phyloP scores from a whole-genome alignment of 2,797 vertebrate genomes.

The Clarias platycephalus region DNA sequence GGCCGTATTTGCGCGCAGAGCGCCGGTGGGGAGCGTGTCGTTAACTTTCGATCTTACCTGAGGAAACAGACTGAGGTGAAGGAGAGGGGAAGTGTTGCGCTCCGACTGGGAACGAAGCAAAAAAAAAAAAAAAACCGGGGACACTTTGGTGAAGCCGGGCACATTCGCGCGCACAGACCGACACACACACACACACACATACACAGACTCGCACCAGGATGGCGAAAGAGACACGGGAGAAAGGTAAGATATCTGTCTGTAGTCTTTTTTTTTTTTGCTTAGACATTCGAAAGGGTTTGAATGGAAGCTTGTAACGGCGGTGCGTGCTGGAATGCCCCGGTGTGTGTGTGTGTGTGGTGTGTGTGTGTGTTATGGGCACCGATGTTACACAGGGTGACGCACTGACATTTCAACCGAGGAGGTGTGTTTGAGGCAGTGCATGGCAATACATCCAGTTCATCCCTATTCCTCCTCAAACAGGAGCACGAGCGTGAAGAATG shows the following conservation, averaged over 20 bases:
- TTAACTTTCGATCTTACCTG: conserved; percentile 40
- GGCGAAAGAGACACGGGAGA: conserved; percentile 72
- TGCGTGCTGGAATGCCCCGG: conserved; percentile 16
- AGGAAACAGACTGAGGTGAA: neutral
- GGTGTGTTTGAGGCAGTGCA: neutral
- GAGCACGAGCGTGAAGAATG: neutral
- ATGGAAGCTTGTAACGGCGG: neutral
- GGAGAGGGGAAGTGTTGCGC: conserved; percentile 13
- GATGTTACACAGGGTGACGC: conserved; percentile 31
- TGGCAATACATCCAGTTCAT: neutral
- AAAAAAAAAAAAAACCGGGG: neutral
- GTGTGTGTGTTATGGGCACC: neutral
- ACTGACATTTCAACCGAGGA: conserved; percentile 20
- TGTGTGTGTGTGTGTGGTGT: neutral
- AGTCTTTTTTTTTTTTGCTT: neutral
- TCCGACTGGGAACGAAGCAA: neutral
- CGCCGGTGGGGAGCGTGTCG: neutral
- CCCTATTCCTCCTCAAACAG: neutral
- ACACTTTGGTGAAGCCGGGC: neutral
- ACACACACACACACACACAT: neutral
- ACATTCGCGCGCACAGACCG: neutral
- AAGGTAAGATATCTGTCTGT: conserved; percentile 58
- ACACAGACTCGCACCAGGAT: conserved; percentile 61
- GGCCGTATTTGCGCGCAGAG: neutral
- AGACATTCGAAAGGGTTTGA: neutral